phyloP scores from a whole-genome alignment of 2,113 vertebrate genomes.

The human (Homo sapiens) region DNA sequence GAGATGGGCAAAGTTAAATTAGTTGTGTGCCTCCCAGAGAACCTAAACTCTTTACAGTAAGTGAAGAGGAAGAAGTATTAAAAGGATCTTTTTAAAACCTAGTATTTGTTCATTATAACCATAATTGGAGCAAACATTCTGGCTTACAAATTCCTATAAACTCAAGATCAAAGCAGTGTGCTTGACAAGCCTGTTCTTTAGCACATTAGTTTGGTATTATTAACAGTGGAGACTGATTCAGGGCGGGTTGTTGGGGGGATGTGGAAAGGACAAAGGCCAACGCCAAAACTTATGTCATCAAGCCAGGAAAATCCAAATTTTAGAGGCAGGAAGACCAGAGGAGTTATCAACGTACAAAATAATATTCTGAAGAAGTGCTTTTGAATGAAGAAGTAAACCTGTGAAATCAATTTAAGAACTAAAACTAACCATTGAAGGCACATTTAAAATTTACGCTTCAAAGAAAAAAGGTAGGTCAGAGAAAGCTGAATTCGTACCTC shows the following conservation, averaged over 20 bases:
- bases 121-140: conserved; percentile 54
- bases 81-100: conserved; percentile 68
- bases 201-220: not conserved
- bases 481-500: not conserved
- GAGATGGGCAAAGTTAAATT: conserved; percentile 52
- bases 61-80: conserved; percentile 64
- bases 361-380: not conserved
- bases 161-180: conserved; percentile 28
- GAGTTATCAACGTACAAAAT: not conserved
- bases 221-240: rapidly evolving
- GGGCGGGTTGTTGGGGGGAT: too few species aligned
- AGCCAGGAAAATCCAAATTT: conserved; percentile 38
- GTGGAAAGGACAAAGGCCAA: not conserved
- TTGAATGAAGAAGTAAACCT: not conserved
- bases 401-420: not conserved
- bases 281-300: not conserved
- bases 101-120: conserved; percentile 71
- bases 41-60: conserved; percentile 48
- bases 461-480: not conserved
- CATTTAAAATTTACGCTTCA: not conserved
- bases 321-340: not conserved
- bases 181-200: conserved; percentile 30
- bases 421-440: not conserved
- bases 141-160: conserved; percentile 48
- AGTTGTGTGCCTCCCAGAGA: conserved; percentile 52